Base-by-base conservation (phyloP, 2,888 invertebrate genomes). In the Hoplodrina ambigua region DNA sequence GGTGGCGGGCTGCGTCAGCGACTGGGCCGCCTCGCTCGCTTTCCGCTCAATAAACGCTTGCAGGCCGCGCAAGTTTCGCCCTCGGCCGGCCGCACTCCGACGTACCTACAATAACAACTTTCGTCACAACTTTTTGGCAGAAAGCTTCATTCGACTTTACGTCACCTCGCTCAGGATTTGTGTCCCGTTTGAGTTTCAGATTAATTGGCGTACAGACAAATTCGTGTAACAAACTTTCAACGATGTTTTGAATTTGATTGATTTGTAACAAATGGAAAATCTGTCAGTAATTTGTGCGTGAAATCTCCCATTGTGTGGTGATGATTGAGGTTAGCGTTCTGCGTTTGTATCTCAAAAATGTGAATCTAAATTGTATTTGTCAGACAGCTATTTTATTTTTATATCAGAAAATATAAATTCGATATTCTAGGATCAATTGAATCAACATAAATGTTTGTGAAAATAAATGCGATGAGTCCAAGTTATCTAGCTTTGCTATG, bases 31-130 rank as follows among this genome's bases (percentile, higher is more conserved):
- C 72, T 78, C 83, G 78, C 75, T 85, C 83, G 85, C 86, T 89
- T 91, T 90, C 88, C 89, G 88, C 89, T 86, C 91, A 90, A 92
- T 91, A 90, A 89, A 88, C 84, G 88, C 79, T 88, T 66, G 83
- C 83, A 78, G 78, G 83, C 85, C 84, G 82, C 81, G 80, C 84
- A 85, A 88, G 85, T 87, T 87, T 75, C 72, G 80, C 72, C 69
- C 63, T 69, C 82, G 81, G 80, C 78, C 84, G 82, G 78, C 75
- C 83, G 78, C 81, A 66, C 82, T 72, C 77, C 72, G 69, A 67
- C 78, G 79, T 84, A 81, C 79, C 82, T 81, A 83, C 87, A 89
- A 88, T 88, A 87, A 88, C 84, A 88, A 89, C 86, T 87, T 88
- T 82, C 84, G 81, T 86, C 83, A 78, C 81, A 90, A 90, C 88